Base-by-base conservation (phyloP, 2,888 invertebrate genomes). In the Myathropa florea region DNA sequence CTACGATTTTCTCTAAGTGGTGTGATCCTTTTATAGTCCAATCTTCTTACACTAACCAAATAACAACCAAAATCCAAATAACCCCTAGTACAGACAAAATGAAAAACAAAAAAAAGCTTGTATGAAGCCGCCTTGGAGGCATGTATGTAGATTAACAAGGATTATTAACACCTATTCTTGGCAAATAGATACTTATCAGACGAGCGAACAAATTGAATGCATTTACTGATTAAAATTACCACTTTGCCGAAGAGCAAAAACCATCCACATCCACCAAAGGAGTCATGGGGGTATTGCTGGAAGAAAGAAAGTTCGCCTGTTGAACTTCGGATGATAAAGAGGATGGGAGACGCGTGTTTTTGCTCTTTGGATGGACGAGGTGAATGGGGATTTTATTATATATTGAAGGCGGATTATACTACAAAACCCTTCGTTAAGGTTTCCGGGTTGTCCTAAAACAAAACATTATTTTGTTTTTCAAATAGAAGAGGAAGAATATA, bases 221-320 rank as follows among this genome's bases (percentile, higher is more conserved):
- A 92, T 92, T 92, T 92, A 90, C 90, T 92, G 92, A 92, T 92
- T 92, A 90, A 92, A 92, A 92, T 92, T 91, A 90, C 91, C 89
- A 89, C 90, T 90, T 90, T 88, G 55, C 33, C 7, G 4, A 33
- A 36, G 46, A 77, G 78, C 39, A 59, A 55, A 57, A 18, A 63
- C 12, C 36, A 14, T 57, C 36, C 21, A 14, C 36, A 14, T 57
- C 36, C 21, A 14, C 36, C 14, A 21, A n/a, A 30, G 53, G 65
- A 72, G 67, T 12, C 3, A 24, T 57, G 57, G 24, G 24, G 14
- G 57, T 24, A 23, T 26, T 18, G 46, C 46, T 18, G 46, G 18
- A 18, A 18, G 46, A 46, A 26, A 70, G 46, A 39, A 46, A 59
- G 39, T 63, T 39, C 53, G 65, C 7, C 53, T 80, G 65, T 73